These are phyloP conservation scores for Lucilia sericata DNA, from an alignment of 1,140 invertebrate genomes.

Conservation along the genomic window DNA sequence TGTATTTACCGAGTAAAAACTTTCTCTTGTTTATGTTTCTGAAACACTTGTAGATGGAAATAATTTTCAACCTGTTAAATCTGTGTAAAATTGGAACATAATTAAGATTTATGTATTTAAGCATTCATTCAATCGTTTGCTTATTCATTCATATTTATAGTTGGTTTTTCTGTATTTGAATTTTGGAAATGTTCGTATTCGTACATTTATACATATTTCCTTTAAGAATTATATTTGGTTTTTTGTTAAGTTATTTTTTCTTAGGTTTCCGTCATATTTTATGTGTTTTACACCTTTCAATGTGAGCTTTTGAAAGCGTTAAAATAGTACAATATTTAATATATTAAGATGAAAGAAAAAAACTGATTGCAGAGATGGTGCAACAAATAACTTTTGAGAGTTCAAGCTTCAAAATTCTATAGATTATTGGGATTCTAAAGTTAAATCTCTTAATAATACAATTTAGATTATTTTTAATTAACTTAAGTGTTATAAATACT, in stretches of 20 bases:
- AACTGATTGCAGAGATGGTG: not conserved
- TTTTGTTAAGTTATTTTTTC: not conserved
- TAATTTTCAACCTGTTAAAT: slow-evolving; percentile 12
- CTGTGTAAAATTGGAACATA: not conserved
- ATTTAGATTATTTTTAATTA: too few species aligned
- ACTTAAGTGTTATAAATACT: too few species aligned
- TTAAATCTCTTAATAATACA: too few species aligned
- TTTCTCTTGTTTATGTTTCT: not conserved
- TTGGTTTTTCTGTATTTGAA: not conserved
- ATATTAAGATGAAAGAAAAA: not conserved
- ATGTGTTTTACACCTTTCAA: slow-evolving; percentile 12
- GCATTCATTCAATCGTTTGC: not conserved
- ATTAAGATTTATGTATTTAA: not conserved
- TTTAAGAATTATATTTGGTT: not conserved
- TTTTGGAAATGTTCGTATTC: not conserved
- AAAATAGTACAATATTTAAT: not conserved
- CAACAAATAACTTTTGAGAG: not conserved
- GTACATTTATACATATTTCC: not conserved
- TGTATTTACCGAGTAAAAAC: not conserved
- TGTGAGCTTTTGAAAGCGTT: slow-evolving; percentile 7
- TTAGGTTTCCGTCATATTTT: slow-evolving; percentile 15
- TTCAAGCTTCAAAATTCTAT: too few species aligned
- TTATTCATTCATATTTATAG: not conserved
- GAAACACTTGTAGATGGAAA: not conserved
- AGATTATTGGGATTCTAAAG: too few species aligned